Conservation (phyloP, 2,888 invertebrate species). For the Philereme vetulata region DNA sequence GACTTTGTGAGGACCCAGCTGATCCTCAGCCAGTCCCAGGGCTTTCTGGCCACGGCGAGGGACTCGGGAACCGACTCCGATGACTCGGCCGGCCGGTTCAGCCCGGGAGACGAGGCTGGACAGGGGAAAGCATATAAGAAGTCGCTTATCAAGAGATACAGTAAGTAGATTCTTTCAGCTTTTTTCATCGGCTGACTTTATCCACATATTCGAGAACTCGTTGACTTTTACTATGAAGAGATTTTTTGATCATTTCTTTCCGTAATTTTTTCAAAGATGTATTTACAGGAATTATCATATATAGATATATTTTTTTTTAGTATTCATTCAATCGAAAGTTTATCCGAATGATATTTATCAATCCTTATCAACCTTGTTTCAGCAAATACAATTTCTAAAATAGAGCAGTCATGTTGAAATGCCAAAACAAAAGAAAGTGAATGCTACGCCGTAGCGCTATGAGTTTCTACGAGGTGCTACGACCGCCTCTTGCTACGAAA, state of each 20-base stretch:
- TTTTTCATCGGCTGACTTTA: not conserved
- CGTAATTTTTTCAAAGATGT: no score
- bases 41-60: constrained; percentile 78
- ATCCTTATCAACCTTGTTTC: constrained; percentile 1
- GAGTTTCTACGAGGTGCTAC: constrained; percentile 40
- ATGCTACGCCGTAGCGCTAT: constrained; percentile 20
- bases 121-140: constrained; percentile 92
- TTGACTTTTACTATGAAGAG: no score
- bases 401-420: constrained; percentile 9
- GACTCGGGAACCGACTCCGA: constrained; percentile 92
- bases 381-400: not conserved
- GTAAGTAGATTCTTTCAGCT: constrained; percentile 85
- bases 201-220: no score
- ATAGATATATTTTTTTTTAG: no score
- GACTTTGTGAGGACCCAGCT: constrained; percentile 79
- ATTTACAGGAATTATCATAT: no score
- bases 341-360: not conserved
- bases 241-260: no score
- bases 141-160: constrained; percentile 95
- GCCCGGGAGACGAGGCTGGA: constrained; percentile 83
- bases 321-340: not conserved
- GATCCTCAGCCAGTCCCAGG: constrained; percentile 78
- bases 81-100: constrained; percentile 89
- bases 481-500: constrained; percentile 27
- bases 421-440: constrained; percentile 29